These are phyloP conservation scores for Heliothis subflexa DNA, from an alignment of 1,140 invertebrate genomes.

Conservation along the genomic window DNA sequence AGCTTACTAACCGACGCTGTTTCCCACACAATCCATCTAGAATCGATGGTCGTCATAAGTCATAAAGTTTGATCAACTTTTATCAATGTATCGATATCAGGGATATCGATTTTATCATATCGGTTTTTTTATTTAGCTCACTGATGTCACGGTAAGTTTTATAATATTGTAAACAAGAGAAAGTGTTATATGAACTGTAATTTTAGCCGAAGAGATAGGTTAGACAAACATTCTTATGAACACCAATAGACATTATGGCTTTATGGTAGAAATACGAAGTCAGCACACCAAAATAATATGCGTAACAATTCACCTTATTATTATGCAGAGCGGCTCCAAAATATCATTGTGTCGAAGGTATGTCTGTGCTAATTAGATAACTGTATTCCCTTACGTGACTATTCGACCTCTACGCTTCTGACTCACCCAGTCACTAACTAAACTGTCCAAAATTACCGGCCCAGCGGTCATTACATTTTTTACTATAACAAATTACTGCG, in stretches of 20 bases:
- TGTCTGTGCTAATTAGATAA: conserved; percentile 24
- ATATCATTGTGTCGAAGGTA: conserved; percentile 2
- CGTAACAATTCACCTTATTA: background rate
- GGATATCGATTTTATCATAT: conserved; percentile 18
- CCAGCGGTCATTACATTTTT: conserved; percentile 8
- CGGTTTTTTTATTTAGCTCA: conserved; percentile 4
- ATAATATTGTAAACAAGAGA: background rate
- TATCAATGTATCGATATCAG: conserved; percentile 29
- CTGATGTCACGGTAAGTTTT: conserved; percentile 32
- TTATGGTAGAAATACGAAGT: no score
- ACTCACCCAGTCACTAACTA: background rate
- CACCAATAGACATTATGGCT: no score
- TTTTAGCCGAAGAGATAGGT: no score
- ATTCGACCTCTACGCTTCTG: background rate
- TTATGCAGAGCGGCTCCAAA: background rate
- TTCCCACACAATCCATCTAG: conserved; percentile 33
- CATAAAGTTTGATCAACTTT: conserved; percentile 1
- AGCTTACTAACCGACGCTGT: conserved; percentile 13
- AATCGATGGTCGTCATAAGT: conserved; percentile 22
- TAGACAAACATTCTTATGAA: no score
- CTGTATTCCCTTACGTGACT: conserved; percentile 13
- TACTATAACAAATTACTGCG: conserved; percentile 5
- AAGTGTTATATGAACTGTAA: background rate
- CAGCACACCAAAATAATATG: no score
- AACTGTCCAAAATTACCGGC: conserved; percentile 12